Evolutionary conservation across 2,888 invertebrate species (phyloP).

Genomic region (Polietes domitor): DNA sequence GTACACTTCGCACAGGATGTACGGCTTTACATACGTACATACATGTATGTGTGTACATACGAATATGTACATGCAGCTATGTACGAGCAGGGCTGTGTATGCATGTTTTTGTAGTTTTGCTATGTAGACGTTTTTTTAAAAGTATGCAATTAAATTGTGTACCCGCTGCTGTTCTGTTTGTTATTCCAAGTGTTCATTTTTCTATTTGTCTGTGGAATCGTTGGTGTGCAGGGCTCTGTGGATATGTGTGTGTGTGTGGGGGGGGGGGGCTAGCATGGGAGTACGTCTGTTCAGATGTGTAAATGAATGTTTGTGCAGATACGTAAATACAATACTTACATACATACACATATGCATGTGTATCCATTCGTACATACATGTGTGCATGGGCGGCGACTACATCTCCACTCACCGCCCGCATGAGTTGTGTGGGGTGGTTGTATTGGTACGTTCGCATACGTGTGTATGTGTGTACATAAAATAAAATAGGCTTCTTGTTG

Average conservation of each 20-base stretch:
- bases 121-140: conserved; percentile 27
- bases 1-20: too few species aligned
- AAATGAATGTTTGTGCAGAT: conserved; percentile 6
- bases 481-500: conserved; percentile 15
- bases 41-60: background rate
- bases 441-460: background rate
- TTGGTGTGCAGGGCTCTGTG: background rate
- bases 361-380: background rate
- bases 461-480: background rate
- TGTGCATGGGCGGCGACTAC: background rate
- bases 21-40: background rate
- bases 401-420: background rate
- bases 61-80: background rate
- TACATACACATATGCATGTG: background rate
- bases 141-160: conserved; percentile 33
- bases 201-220: conserved; percentile 29
- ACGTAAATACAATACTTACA: background rate
- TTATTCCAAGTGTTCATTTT: conserved; percentile 34
- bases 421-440: background rate
- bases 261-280: too few species aligned
- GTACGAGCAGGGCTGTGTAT: background rate
- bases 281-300: background rate
- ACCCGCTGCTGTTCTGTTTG: conserved; percentile 29
- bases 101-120: conserved; percentile 17
- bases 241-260: background rate